Conservation (phyloP, 2,113 vertebrate genomes). For the Triplophysa rosa region DNA sequence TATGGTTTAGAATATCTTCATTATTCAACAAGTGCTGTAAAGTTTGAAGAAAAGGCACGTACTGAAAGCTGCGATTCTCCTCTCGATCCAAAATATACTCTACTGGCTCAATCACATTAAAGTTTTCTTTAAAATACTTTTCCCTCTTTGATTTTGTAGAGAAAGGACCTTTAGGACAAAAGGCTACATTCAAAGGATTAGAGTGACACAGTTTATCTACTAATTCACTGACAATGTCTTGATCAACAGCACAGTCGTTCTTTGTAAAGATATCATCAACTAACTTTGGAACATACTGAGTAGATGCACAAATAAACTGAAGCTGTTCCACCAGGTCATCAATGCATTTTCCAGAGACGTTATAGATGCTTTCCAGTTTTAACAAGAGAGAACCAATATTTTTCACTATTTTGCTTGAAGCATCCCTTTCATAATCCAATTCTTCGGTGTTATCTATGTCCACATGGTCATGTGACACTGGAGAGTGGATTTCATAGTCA, state of each 20-base stretch:
- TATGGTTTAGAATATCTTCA: neutral
- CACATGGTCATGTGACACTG: conserved; percentile 27
- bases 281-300: neutral
- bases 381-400: too few relatives aligned
- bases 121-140: neutral
- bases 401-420: conserved; percentile 17
- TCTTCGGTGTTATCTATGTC: conserved; percentile 5
- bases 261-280: neutral
- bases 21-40: neutral
- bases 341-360: neutral
- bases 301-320: too few relatives aligned
- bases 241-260: neutral
- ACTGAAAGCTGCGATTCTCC: neutral
- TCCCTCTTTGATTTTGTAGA: neutral
- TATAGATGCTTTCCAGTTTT: neutral
- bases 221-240: neutral
- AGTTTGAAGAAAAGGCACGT: neutral
- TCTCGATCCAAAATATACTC: neutral
- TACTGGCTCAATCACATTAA: conserved; percentile 3
- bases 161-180: neutral
- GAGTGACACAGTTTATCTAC: conserved; percentile 3
- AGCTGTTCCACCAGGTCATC: neutral
- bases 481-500: neutral
- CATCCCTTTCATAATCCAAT: conserved; percentile 18
- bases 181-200: too few relatives aligned